Base-by-base conservation (phyloP, 2,797 vertebrate species). In the Sparus aurata region DNA sequence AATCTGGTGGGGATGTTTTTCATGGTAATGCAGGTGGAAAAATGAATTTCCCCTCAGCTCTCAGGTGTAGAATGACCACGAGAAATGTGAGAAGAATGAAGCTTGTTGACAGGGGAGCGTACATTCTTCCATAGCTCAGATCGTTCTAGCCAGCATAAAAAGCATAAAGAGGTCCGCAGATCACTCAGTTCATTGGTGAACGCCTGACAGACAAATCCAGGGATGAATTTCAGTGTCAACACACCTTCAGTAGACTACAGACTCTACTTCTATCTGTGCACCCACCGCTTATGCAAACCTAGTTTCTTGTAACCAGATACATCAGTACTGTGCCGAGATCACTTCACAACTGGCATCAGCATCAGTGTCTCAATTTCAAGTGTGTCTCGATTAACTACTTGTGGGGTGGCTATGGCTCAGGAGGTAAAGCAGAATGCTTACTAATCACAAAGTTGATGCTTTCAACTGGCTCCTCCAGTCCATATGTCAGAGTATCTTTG, bases 11-110 rank as follows among this genome's bases (percentile, higher is more conserved):
- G 16, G 45, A 54, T 71, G 54, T 47, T 79, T 62, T 74, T 60
- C 17, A 12, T 64, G 5, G 72, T 55, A 68, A 46, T 13, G 55
- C 38, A 80, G 62, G n/a, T 55, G 70, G 53, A 74, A 38, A 78
- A 83, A 75, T 61, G 1, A 57, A 34, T 73, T 78, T 87, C 72
- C 68, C 55, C 57, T 61, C 17, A 30, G 12, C 75, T 69, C 47
- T 72, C 12, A 69, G 54, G 72, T 79, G 80, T 57, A 25, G 34
- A 67, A 41, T 55, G 76, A 85, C 65, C 69, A 62, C 52, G 47
- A 70, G 53, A 54, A 57, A n/a, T 52, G 62, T 74, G 74, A 75
- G 73, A 77, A 69, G 65, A 22, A 9, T 18, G 25, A 61, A 61
- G 34, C 20, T 15, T 25, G 13, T 52, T 17, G 59, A 71, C 65